Evolutionary conservation across 2,888 invertebrate species (phyloP).

Genomic region (Dynastes hyllus): DNA sequence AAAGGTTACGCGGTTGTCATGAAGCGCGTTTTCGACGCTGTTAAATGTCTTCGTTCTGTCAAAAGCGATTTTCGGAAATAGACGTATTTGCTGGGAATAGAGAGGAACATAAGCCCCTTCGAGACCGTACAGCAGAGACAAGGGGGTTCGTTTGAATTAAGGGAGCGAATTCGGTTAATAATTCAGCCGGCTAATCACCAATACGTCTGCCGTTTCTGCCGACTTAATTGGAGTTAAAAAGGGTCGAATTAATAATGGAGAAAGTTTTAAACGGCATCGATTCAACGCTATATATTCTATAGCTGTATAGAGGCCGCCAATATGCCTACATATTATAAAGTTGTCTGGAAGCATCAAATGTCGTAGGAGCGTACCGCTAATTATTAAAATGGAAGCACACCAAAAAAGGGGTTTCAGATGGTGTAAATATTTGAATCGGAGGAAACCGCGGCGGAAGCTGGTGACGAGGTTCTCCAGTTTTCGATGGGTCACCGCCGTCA

Average conservation of each 20-base stretch:
- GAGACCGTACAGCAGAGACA: background rate
- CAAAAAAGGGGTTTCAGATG: conserved; percentile 62
- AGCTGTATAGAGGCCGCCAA: background rate
- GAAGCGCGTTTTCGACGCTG: conserved; percentile 12
- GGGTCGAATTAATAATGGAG: conserved; percentile 67
- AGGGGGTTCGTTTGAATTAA: conserved; percentile 29
- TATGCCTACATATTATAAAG: background rate
- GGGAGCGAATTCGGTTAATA: conserved; percentile 54
- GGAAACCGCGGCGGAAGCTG: conserved; percentile 14
- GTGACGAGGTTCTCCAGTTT: conserved; percentile 10
- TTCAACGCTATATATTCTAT: conserved; percentile 55
- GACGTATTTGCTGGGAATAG: conserved; percentile 35
- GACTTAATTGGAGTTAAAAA: conserved; percentile 69
- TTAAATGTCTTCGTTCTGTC: conserved; percentile 24
- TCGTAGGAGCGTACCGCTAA: conserved; percentile 57
- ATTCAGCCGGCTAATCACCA: conserved; percentile 64
- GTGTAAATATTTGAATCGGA: conserved; percentile 49
- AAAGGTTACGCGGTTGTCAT: conserved; percentile 24
- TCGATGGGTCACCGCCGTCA: conserved; percentile 15
- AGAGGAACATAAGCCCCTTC: conserved; percentile 36
- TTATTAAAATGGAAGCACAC: conserved; percentile 67
- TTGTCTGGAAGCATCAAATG: background rate
- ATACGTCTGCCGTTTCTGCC: conserved; percentile 63
- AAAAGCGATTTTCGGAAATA: conserved; percentile 9
- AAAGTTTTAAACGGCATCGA: conserved; percentile 63